These are phyloP conservation scores for Callipepla squamata DNA, from an alignment of 2,113 vertebrate species.

Conservation along the genomic window DNA sequence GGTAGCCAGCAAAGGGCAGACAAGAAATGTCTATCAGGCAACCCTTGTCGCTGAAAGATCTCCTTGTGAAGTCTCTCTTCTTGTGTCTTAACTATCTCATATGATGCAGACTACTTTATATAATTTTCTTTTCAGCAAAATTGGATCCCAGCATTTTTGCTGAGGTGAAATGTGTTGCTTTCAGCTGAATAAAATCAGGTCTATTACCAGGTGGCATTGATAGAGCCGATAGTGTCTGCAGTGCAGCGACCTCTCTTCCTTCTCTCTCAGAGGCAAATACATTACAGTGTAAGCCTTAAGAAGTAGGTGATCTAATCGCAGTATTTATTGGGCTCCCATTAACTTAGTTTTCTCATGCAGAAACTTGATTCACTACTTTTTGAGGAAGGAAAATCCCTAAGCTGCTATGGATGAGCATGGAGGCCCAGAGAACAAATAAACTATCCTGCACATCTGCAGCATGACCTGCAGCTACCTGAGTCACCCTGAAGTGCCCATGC, in stretches of 20 bases:
- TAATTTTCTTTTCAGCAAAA: background rate
- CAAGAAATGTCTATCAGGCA: background rate
- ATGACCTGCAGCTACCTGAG: background rate
- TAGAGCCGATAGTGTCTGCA: background rate
- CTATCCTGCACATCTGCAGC: background rate
- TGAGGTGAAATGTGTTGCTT: background rate
- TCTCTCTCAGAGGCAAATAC: background rate
- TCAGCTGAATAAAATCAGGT: background rate
- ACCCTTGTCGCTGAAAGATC: background rate
- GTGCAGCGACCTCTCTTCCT: background rate
- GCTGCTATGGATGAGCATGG: background rate
- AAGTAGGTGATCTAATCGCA: background rate
- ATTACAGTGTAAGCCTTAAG: background rate
- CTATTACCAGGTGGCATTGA: background rate
- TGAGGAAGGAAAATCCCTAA: background rate
- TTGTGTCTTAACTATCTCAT: background rate
- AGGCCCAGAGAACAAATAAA: background rate
- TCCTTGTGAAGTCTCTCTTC: background rate
- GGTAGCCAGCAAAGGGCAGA: background rate
- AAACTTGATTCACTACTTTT: background rate
- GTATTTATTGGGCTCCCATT: background rate
- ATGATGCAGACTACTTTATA: background rate
- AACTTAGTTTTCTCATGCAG: background rate
- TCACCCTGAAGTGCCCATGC: fast-evolving
- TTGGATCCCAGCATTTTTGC: background rate